Evolutionary conservation across 92 coral and sea anemone genomes (phyloP).

Genomic region (Phenganax stokvisi): DNA sequence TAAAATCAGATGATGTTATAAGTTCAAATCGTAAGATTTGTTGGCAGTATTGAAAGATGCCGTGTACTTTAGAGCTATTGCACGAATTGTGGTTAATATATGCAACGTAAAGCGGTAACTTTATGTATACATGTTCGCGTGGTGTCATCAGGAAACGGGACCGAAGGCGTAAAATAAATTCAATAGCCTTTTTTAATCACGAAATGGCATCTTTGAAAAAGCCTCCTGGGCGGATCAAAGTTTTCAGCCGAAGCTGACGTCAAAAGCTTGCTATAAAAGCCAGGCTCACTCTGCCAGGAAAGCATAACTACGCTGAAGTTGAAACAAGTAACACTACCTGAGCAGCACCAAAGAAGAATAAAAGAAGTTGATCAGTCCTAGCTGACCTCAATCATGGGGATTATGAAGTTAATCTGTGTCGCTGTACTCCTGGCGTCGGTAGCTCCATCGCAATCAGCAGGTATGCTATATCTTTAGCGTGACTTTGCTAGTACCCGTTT

Average conservation of each 20-base stretch:
- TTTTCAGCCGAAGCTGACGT: not conserved
- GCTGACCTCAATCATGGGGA: conserved; percentile 6
- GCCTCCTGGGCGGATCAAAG: conserved; percentile 9
- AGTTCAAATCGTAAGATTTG: not conserved
- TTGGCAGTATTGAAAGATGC: not conserved
- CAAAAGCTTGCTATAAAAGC: not conserved
- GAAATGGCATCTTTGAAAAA: not conserved
- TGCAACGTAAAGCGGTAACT: not conserved
- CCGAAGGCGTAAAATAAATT: conserved; percentile 2
- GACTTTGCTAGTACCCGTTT: too few species aligned
- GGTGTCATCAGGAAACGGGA: not conserved
- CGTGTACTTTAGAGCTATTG: not conserved
- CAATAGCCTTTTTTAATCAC: not conserved
- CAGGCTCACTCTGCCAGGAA: not conserved
- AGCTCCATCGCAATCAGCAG: conserved; percentile 17
- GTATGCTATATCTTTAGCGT: not conserved
- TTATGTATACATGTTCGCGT: not conserved
- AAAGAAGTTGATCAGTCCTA: not conserved
- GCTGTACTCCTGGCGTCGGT: not conserved
- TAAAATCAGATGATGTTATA: too few species aligned
- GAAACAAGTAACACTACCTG: not conserved
- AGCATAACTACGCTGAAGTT: not conserved
- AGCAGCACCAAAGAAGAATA: not conserved
- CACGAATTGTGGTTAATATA: not conserved
- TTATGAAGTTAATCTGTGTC: not conserved